Evolutionary conservation across 2,888 invertebrate species (phyloP), one percentile per base, ranked within the genome.

Genomic region (Drosophila acutilabella): DNA sequence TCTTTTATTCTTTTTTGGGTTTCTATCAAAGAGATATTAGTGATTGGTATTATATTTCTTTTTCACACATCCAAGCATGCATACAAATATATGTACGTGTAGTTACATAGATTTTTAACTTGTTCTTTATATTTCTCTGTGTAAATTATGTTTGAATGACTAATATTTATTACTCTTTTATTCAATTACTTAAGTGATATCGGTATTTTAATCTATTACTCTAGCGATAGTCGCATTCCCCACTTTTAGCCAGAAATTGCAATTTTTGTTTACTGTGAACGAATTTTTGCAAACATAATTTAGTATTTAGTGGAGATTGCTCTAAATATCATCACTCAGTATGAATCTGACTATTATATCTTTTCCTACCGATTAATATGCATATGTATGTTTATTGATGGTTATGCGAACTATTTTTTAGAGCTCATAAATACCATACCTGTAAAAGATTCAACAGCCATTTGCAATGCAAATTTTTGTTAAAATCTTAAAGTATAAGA

Each of bases 401-500:
- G 64, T 58, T 71, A 47, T 66, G 56, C 53, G 50, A 59, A 54
- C 64, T 66, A 60, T 84, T 74, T 88, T 67, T 52, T 67, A 78
- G 70, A 88, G 72, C 72, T 85, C 80, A 81, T 85, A 78, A 81
- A 85, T 71, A 65, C 71, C 71, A 81, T 59, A 72, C 70, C 62
- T 61, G 64, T 64, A 45, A 44, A 57, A 51, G 65, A 68, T 48
- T 67, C 18, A 51, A 33, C 48, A 41, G 16, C 57, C 40, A 83
- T 88, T 84, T 69, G 71, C 87, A 84, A 71, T 89, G 74, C 89
- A 74, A 84, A 83, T 84, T 54, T 42, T 40, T 20, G 45, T 52
- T 41, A 73, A 70, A 83, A 68, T 48, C 61, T 58, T 62, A 20
- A 50, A 14, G 52, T 48, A 53, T 16, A 57, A 48, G 45, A 68